Evolutionary conservation across 1,140 invertebrate species (phyloP), one percentile per base, ranked within the genome.

Genomic region (Listronotus bonariensis): DNA sequence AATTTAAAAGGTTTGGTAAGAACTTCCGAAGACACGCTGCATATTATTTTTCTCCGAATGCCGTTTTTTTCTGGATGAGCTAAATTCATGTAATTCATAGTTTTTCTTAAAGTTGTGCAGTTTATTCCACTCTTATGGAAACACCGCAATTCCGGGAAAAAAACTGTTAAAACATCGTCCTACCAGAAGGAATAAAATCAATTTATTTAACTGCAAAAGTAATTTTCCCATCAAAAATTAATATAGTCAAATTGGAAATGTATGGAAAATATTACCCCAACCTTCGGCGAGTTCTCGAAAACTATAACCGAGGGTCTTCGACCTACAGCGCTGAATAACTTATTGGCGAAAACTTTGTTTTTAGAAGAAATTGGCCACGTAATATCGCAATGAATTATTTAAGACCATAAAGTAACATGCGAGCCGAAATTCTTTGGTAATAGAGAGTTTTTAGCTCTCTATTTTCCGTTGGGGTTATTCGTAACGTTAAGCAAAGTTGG

Each of bases 351-450:
- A 42, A 42, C n/a, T 17, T 42, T 17, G 41, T 17, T 42, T 42
- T 42, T 42, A 14, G 2, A 11, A 14, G 17, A 42, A 42, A 11
- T 42, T n/a, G 41, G 41, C 17, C 41, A 42, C 41, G 41, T 42
- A 42, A 42, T 42, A 42, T n/a, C 41, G n/a, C 11, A 17, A 42
- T 17, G 41, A 42, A 42, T 42, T 9, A 42, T 42, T 42, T 11
- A 42, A 42, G 10, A 9, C 41, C 41, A 42, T 42, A 42, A n/a
- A 42, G 41, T n/a, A 42, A 42, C 41, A 42, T 42, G 41, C 41
- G 41, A 42, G 17, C 10, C 17, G 6, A 17, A 17, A 6, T 14
- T 42, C 17, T 17, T 42, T 11, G n/a, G n/a, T 10, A 26, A 26
- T 26, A 5, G 20, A 5, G 20, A 26, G 20, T 26, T 26, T n/a